phyloP scores from a whole-genome alignment of 2,113 vertebrate genomes.

The Gallinago media region DNA sequence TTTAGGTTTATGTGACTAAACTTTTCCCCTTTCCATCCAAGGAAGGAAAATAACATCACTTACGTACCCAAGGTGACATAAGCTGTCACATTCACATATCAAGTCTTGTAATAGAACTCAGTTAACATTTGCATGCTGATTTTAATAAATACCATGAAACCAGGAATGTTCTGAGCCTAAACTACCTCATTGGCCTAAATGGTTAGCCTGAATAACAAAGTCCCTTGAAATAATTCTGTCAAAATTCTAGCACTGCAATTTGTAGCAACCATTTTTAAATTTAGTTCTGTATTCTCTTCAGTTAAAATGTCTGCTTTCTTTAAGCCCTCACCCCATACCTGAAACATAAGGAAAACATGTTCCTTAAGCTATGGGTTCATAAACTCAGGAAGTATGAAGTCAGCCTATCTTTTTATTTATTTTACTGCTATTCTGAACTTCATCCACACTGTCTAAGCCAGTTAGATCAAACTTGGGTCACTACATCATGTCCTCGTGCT shows the following conservation, averaged over 20 bases:
- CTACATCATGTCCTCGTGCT: background rate
- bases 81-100: background rate
- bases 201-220: background rate
- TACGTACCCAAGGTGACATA: background rate
- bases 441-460: background rate
- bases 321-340: background rate
- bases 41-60: conserved; percentile 30
- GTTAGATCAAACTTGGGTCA: background rate
- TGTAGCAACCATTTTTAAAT: background rate
- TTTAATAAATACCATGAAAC: background rate
- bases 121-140: background rate
- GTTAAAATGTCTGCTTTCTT: background rate
- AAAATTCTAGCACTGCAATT: background rate
- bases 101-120: background rate
- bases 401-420: background rate
- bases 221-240: background rate
- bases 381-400: background rate
- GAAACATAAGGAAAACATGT: background rate
- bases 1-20: conserved; percentile 42
- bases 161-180: background rate
- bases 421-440: background rate
- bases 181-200: accelerated
- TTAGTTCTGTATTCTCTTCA: background rate
- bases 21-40: conserved; percentile 13
- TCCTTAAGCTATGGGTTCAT: background rate